These are phyloP conservation scores for Salticus scenicus DNA, from an alignment of 2,888 invertebrate species.

Conservation along the genomic window DNA sequence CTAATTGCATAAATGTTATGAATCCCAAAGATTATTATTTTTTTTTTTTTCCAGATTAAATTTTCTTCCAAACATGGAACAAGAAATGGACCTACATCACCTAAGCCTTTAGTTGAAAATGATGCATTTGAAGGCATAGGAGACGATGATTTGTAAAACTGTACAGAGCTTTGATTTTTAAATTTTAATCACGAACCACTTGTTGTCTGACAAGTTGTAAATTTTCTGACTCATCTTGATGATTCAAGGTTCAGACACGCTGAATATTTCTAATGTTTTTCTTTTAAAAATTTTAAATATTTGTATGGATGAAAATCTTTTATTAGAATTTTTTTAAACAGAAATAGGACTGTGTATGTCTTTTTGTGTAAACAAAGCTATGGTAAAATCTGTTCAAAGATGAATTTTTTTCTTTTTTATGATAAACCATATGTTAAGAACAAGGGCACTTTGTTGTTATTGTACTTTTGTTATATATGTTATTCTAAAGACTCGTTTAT, in stretches of 20 bases:
- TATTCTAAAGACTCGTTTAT: background rate
- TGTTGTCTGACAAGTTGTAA: background rate
- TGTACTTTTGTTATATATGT: background rate
- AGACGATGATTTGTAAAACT: constrained; percentile 85
- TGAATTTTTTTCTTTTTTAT: no score
- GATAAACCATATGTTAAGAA: background rate
- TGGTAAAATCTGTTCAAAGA: background rate
- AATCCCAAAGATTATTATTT: no score
- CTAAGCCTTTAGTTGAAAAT: constrained; percentile 82
- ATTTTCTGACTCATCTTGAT: background rate
- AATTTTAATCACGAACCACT: background rate
- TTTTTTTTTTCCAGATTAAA: no score
- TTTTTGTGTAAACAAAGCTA: background rate
- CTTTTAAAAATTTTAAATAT: constrained; percentile 2
- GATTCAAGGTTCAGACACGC: background rate
- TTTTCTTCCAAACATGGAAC: constrained; percentile 55
- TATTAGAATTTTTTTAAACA: background rate
- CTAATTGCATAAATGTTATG: no score
- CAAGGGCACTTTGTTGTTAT: background rate
- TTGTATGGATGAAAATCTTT: background rate
- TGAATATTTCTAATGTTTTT: constrained; percentile 18
- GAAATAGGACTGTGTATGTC: background rate
- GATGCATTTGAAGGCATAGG: constrained; percentile 96
- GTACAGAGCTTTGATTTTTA: background rate
- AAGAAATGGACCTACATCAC: constrained; percentile 53